These are phyloP conservation scores for Chiropotes sagulatus DNA, from an alignment of 2,797 vertebrate species.

Conservation along the genomic window DNA sequence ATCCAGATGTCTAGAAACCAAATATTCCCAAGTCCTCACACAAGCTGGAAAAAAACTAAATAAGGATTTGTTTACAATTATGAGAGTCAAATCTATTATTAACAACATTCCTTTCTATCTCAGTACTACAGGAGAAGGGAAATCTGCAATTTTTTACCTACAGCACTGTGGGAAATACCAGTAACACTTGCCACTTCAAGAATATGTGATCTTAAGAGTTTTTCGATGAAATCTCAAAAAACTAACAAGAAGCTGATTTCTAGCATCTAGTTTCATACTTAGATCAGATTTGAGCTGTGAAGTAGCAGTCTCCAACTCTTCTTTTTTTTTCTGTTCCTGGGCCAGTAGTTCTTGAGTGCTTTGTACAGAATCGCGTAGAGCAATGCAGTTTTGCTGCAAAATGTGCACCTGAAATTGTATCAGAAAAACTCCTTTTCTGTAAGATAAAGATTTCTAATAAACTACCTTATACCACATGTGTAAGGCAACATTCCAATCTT, in stretches of 20 bases:
- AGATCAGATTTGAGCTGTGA: conserved; percentile 77
- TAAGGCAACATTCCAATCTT: background rate
- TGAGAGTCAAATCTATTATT: conserved; percentile 4
- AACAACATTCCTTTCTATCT: background rate
- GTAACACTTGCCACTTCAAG: background rate
- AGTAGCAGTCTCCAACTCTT: conserved; percentile 71
- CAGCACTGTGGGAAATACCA: background rate
- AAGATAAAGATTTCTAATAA: background rate
- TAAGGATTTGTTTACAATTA: conserved; percentile 9
- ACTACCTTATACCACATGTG: background rate
- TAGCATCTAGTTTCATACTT: conserved; percentile 63
- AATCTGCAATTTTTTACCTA: background rate
- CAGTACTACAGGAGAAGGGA: background rate
- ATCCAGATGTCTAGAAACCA: conserved; percentile 9
- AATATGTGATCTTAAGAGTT: background rate
- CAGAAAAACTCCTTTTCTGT: conserved; percentile 52
- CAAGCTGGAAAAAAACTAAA: background rate
- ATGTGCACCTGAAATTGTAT: conserved; percentile 81
- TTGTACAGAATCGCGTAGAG: conserved; percentile 77
- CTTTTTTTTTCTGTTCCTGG: conserved; percentile 76
- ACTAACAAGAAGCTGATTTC: background rate
- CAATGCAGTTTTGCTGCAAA: conserved; percentile 81
- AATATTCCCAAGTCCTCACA: background rate
- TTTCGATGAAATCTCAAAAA: background rate
- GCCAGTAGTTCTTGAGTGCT: conserved; percentile 73